These are phyloP conservation scores for Neoscelio sp. DNA, from an alignment of 2,888 invertebrate species.

Conservation along the genomic window DNA sequence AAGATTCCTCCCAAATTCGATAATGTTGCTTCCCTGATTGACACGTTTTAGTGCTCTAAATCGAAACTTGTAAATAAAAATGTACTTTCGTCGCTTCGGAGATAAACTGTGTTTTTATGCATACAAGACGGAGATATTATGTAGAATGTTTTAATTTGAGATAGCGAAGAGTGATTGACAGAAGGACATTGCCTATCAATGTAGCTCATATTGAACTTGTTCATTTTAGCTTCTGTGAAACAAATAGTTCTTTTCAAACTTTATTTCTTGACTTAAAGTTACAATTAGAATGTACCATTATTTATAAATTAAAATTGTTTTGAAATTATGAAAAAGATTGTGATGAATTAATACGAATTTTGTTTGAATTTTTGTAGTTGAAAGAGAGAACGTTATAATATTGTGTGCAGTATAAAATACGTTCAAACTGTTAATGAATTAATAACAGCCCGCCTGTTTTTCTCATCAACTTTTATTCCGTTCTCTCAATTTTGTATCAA, in stretches of 20 bases:
- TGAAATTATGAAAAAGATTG: no score
- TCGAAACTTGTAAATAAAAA: background rate
- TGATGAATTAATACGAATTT: no score
- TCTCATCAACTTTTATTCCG: conserved; percentile 7
- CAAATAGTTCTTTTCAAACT: no score
- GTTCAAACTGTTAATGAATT: conserved; percentile 18
- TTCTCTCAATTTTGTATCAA: background rate
- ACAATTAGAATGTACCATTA: no score
- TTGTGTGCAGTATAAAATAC: conserved; percentile 9
- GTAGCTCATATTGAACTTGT: no score
- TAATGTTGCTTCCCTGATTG: background rate
- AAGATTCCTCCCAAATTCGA: no score
- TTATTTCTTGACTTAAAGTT: no score
- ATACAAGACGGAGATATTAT: background rate
- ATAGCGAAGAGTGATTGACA: no score
- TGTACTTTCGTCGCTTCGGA: background rate
- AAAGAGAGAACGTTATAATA: conserved; percentile 17
- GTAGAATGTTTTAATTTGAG: background rate
- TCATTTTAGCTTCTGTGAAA: no score
- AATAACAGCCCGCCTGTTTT: background rate
- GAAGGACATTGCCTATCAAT: no score
- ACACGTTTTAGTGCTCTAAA: background rate
- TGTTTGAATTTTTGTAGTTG: no score
- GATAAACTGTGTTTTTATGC: background rate
- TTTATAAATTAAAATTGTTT: no score